Percentiles rank a stretch among this genome's conserved stretches.
phyloP scores from a whole-genome alignment of 2,113 vertebrate genomes.

The Tupaia chinensis region DNA sequence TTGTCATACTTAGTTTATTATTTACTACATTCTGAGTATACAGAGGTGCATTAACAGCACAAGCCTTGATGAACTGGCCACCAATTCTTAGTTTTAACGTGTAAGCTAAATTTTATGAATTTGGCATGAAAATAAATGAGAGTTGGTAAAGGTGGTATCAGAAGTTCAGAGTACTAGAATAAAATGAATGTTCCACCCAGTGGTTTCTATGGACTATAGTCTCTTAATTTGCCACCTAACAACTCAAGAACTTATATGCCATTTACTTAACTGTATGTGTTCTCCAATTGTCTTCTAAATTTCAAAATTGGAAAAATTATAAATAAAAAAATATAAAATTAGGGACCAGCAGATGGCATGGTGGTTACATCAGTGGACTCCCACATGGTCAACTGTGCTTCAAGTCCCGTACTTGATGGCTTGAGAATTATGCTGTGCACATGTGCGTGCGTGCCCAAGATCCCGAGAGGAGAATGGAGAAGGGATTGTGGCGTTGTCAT shows the following conservation, averaged over 20 bases:
- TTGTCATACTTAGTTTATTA: not conserved
- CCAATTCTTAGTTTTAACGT: slow-evolving; percentile 15
- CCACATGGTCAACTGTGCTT: too few species aligned
- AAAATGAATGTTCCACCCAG: not conserved
- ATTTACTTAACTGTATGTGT: not conserved
- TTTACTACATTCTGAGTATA: not conserved
- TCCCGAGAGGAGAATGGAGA: too few species aligned
- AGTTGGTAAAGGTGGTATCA: not conserved
- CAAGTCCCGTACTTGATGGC: too few species aligned
- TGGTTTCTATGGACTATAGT: not conserved
- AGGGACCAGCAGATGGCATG: too few species aligned
- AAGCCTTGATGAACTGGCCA: slow-evolving; percentile 19
- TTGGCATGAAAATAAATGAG: not conserved
- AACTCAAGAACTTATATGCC: not conserved
- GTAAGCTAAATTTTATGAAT: not conserved
- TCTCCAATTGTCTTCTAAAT: not conserved
- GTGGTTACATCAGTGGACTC: too few species aligned
- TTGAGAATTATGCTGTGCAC: too few species aligned
- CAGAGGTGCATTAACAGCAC: not conserved
- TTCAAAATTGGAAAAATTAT: not conserved
- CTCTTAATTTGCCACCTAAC: not conserved
- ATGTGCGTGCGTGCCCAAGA: too few species aligned
- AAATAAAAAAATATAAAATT: too few species aligned
- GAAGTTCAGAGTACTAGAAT: not conserved
- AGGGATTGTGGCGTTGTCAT: too few species aligned